Evolutionary conservation across 2,113 vertebrate genomes (phyloP), one percentile per base, ranked within the genome.

Genomic region (Albula goreensis): DNA sequence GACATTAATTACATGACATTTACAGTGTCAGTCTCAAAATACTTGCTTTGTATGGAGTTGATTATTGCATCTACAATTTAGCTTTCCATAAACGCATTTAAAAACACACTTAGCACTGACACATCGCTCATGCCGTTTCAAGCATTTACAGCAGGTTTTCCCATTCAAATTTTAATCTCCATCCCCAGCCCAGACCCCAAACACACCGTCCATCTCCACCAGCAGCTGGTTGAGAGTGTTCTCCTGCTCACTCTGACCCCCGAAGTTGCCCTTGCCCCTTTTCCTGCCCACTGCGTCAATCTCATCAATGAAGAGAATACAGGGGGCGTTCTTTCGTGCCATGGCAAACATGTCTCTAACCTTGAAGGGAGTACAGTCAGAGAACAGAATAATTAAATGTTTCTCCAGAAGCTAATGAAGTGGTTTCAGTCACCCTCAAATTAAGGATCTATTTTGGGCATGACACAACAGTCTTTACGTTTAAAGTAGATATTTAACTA

Each of bases 301-400:
- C 91, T 95, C 95, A 78, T 95, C 95, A 12, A 95, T 93, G 78
- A 96, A 95, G 1, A 95, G 90, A 86, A 95, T 93, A 83, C 94
- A 95, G 48, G 95, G 94, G 15, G 95, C 94, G 0, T 94, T 93
- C 87, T 92, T 95, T 17, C 90, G 87, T 10, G 95, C 95, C 93
- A 94, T 85, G 19, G 93, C 85, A 88, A 96, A 96, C 94, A 94
- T 92, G 89, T 95, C 94, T 52, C 91, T 81, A 1, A 96, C 95
- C 96, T 96, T 78, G 60, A 74, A 86, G 0, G 41, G 41, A 60
- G 48, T 4, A 85, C 2, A 85, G 5, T 2, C 82, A 86, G 7
- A 84, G 1, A 74, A 74, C 70, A n/a, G n/a, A n/a, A 13, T 17
- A n/a, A 70, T 22, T 70, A 22, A n/a, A 41, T 41, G 31, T 41